A percentile compares a stretch with the other conserved stretches of the same genome.
Conservation (phyloP, 2,888 invertebrate genomes). For the Sesamia inferens region DNA sequence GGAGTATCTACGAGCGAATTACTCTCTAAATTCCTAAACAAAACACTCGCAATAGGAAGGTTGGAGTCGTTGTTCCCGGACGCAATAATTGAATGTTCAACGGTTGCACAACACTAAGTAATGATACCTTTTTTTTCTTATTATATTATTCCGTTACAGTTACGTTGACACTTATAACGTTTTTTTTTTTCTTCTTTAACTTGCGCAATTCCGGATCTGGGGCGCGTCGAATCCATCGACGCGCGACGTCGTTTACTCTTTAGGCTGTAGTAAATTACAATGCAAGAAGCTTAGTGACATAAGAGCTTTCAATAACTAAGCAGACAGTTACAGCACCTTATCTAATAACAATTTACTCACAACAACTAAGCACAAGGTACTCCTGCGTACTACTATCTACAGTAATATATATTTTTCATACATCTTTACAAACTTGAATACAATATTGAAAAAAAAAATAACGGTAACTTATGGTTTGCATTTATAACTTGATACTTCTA, state of each 20-base stretch:
- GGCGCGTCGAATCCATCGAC: slow-evolving; percentile 72
- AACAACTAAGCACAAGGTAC: background rate
- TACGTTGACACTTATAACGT: slow-evolving; percentile 69
- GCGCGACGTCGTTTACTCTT: slow-evolving; percentile 67
- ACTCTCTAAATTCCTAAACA: background rate
- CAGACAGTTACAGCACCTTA: slow-evolving; percentile 29
- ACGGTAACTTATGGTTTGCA: slow-evolving; percentile 1
- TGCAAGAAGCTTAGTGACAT: slow-evolving; percentile 68
- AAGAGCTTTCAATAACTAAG: slow-evolving; percentile 61
- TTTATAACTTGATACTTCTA: slow-evolving; percentile 8
- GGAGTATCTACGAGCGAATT: background rate
- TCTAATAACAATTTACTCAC: slow-evolving; percentile 27
- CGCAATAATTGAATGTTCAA: slow-evolving; percentile 44
- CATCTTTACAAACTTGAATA: background rate
- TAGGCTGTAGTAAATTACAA: slow-evolving; percentile 67
- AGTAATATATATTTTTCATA: background rate
- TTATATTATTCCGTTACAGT: slow-evolving; percentile 69
- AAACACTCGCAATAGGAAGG: slow-evolving; percentile 11
- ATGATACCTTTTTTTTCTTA: slow-evolving; percentile 65
- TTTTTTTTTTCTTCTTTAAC: slow-evolving; percentile 73
- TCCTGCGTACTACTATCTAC: background rate
- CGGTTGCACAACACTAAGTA: slow-evolving; percentile 66
- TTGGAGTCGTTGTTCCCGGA: slow-evolving; percentile 7
- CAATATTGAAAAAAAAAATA: background rate
- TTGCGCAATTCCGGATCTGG: slow-evolving; percentile 80